phyloP scores from a whole-genome alignment of 2,888 invertebrate species.

The Noctua comes region DNA sequence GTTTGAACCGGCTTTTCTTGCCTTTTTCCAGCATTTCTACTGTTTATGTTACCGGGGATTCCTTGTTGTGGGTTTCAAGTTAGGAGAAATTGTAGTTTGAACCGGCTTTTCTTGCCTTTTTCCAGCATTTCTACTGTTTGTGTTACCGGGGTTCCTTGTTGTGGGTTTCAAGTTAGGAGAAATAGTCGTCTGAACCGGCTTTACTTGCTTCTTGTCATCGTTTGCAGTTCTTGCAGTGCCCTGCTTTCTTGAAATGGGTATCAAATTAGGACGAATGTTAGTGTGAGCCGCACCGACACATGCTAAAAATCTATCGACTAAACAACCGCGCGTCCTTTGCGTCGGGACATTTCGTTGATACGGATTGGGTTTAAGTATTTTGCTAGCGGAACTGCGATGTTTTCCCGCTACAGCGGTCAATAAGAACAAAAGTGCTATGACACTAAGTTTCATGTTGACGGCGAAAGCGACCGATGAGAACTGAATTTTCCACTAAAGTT shows the following conservation, averaged over 20 bases:
- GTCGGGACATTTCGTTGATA: neutral
- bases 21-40: too few relatives aligned
- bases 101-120: too few relatives aligned
- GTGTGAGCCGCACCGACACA: neutral
- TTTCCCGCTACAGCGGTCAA: neutral
- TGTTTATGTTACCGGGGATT: neutral
- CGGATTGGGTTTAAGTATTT: neutral
- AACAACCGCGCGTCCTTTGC: neutral
- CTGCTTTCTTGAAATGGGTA: too few relatives aligned
- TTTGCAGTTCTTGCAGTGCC: too few relatives aligned
- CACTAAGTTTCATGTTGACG: conserved; percentile 15
- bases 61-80: neutral
- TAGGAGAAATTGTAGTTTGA: neutral
- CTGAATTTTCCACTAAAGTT: neutral
- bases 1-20: neutral
- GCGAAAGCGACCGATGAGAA: neutral
- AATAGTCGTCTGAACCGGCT: too few relatives aligned
- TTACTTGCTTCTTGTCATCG: too few relatives aligned
- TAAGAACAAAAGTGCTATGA: neutral
- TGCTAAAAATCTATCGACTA: too few relatives aligned
- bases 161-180: neutral
- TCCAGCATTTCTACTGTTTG: neutral
- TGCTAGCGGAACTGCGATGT: neutral
- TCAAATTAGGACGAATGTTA: too few relatives aligned
- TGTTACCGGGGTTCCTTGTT: neutral